These are phyloP conservation scores for Oxyura jamaicensis DNA, from an alignment of 2,113 vertebrate genomes.

Conservation along the genomic window DNA sequence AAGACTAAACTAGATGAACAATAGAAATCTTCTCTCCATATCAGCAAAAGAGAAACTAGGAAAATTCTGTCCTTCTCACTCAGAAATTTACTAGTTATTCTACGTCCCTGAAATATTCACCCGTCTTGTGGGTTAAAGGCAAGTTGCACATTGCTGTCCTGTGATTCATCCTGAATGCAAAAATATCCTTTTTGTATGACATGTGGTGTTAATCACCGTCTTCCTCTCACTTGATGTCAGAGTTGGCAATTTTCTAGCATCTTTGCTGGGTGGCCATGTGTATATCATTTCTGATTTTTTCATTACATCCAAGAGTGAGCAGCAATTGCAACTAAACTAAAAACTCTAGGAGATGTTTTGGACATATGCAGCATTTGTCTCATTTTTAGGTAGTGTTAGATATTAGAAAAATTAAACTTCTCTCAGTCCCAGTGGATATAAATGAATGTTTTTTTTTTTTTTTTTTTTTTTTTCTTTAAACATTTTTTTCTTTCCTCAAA, in stretches of 20 bases:
- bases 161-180: conserved; percentile 24
- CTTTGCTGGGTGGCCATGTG: neutral
- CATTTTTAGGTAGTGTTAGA: neutral
- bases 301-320: neutral
- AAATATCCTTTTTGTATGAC: neutral
- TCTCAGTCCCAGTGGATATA: neutral
- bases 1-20: neutral
- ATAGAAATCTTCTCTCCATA: neutral
- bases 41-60: neutral
- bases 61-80: neutral
- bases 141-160: neutral
- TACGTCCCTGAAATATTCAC: neutral
- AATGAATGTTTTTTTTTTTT: neutral
- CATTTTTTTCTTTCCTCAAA: neutral
- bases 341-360: neutral
- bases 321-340: neutral
- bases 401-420: neutral
- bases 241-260: conserved; percentile 5
- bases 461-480: neutral
- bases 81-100: neutral
- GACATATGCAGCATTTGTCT: neutral
- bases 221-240: conserved; percentile 16
- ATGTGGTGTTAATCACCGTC: conserved; percentile 39
- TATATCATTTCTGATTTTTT: neutral
- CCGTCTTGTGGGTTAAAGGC: neutral